phyloP scores from a whole-genome alignment of 2,888 invertebrate genomes.

The Drepanosiphum platanoidis region DNA sequence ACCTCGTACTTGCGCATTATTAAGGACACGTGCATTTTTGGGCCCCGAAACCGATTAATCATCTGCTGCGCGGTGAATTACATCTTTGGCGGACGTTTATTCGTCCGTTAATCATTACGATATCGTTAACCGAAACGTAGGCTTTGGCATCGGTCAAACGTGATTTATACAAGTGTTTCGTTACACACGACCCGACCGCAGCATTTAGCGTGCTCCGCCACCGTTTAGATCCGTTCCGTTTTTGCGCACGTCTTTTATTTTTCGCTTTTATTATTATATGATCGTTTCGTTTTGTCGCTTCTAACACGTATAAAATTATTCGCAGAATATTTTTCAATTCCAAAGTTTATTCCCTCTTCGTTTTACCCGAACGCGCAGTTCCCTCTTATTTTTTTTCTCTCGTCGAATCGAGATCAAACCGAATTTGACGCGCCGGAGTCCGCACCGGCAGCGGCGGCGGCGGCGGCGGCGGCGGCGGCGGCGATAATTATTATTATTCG shows the following conservation, averaged over 20 bases:
- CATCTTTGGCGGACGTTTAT: background rate
- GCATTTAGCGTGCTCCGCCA: no score
- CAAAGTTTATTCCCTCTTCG: no score
- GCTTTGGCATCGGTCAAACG: background rate
- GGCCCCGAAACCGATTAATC: conserved; percentile 10
- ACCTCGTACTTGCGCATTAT: background rate
- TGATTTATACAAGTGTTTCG: conserved; percentile 5
- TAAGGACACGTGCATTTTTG: background rate
- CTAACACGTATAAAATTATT: background rate
- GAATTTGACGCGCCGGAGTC: no score
- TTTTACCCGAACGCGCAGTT: no score
- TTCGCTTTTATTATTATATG: no score
- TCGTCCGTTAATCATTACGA: conserved; percentile 43
- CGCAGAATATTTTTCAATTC: background rate
- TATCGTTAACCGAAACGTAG: conserved; percentile 15
- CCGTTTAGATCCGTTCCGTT: background rate
- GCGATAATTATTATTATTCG: background rate
- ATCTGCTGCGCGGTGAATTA: conserved; percentile 9
- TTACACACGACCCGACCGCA: background rate
- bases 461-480: no score
- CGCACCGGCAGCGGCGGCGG: no score
- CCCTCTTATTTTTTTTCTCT: no score
- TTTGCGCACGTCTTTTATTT: background rate
- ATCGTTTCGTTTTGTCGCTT: background rate
- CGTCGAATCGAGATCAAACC: no score